phyloP scores from a whole-genome alignment of 2,888 invertebrate genomes.

The Leptogaster cylindrica region DNA sequence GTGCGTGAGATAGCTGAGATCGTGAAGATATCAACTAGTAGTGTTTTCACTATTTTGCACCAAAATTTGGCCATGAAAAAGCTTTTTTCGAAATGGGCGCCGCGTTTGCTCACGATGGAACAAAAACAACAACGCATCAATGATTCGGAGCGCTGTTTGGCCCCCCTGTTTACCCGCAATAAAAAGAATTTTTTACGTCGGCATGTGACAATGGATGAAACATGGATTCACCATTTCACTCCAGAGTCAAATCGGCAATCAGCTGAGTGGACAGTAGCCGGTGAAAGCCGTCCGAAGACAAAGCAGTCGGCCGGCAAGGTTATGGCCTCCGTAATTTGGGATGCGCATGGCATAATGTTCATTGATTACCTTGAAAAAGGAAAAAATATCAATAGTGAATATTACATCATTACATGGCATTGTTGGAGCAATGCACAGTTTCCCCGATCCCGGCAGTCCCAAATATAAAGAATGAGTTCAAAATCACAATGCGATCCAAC shows the following conservation, averaged over 20 bases:
- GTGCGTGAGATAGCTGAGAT: not conserved
- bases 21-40: not conserved
- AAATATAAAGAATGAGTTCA: too few species aligned
- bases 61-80: too few species aligned
- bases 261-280: conserved; percentile 26
- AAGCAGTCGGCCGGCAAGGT: not conserved
- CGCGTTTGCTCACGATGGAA: too few species aligned
- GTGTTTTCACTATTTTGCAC: not conserved
- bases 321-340: too few species aligned
- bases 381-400: conserved; percentile 6
- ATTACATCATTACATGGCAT: too few species aligned
- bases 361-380: conserved; percentile 7
- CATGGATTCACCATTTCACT: conserved; percentile 54
- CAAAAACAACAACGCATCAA: too few species aligned
- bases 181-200: too few species aligned
- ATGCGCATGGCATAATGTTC: not conserved
- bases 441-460: too few species aligned
- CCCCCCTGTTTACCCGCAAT: too few species aligned
- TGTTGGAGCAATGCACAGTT: conserved; percentile 23
- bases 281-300: conserved; percentile 25
- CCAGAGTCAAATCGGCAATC: conserved; percentile 52
- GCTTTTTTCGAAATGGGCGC: not conserved
- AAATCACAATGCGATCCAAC: too few species aligned
- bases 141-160: too few species aligned
- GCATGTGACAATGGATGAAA: conserved; percentile 57